Evolutionary conservation across 2,888 invertebrate genomes (phyloP).

Genomic region (Nymphalis urticae): DNA sequence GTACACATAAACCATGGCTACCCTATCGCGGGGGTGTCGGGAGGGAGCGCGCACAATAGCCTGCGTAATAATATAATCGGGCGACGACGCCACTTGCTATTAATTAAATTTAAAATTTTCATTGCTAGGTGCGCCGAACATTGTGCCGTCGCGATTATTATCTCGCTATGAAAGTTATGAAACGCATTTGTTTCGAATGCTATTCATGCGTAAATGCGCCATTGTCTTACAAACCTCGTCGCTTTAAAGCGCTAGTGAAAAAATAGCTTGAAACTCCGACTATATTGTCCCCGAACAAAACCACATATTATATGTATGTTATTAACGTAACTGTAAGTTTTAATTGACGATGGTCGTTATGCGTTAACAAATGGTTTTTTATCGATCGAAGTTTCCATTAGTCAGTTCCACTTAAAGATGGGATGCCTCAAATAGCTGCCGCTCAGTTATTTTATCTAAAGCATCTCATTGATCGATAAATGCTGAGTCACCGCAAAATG

Average conservation of each 20-base stretch:
- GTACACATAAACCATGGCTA: neutral
- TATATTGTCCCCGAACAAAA: neutral
- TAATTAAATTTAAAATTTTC: slow-evolving; percentile 80
- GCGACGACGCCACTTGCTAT: slow-evolving; percentile 72
- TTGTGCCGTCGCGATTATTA: slow-evolving; percentile 36
- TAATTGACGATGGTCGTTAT: neutral
- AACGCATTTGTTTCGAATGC: slow-evolving; percentile 40
- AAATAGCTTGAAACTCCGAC: slow-evolving; percentile 1
- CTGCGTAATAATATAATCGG: slow-evolving; percentile 77
- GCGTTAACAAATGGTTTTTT: neutral
- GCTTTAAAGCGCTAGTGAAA: neutral
- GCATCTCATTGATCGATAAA: slow-evolving; percentile 42
- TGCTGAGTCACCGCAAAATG: slow-evolving; percentile 56
- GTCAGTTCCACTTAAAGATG: neutral
- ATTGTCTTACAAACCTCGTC: slow-evolving; percentile 2
- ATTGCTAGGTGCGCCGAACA: slow-evolving; percentile 52
- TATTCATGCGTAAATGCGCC: slow-evolving; percentile 25
- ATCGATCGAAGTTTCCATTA: slow-evolving; percentile 14
- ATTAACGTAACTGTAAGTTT: neutral
- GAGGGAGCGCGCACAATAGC: slow-evolving; percentile 58
- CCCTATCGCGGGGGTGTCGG: slow-evolving; percentile 40
- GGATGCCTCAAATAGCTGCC: slow-evolving; percentile 17
- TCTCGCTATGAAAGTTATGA: slow-evolving; percentile 36
- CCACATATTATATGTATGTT: neutral
- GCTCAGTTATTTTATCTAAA: slow-evolving; percentile 19